Base-by-base conservation (phyloP, 1,140 invertebrate genomes). In the Drosophila insularis region DNA sequence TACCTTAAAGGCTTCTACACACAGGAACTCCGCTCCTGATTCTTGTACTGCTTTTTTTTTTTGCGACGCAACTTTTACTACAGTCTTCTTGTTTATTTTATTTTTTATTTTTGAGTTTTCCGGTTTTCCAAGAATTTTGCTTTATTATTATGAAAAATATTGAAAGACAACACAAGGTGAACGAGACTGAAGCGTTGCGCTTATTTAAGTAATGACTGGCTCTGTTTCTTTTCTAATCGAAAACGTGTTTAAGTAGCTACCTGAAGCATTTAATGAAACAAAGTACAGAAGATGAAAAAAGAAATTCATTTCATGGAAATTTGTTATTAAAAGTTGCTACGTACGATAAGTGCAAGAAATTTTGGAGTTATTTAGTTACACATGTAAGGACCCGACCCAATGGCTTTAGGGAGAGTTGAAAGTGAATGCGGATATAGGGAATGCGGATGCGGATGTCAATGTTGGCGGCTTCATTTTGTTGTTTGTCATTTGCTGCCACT, bases 231-330 rank as follows among this genome's bases (percentile, higher is more conserved):
- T 21, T 75, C 79, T 90, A 90, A 90, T 90, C 87, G 86, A 90
- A 90, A 90, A 90, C 86, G 86, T 90, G 87, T 90, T 90, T 82
- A 90, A 90, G 81, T 90, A 82, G 81, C 87, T 74, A 80, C 71
- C 76, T 74, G 73, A 64, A 80, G 86, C 77, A 90, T 87, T 87
- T 81, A 68, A 89, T 87, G 81, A 86, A 73, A 78, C 67, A 59
- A 71, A 79, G 76, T 72, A 75, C 80, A 72, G 86, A 71, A 37
- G 1, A 37, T 11, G 10, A 19, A 50, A 21, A 10, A 21, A 46
- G 27, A 19, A 40, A 58, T 14, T 19, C 55, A 4, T 62, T 37
- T 37, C 46, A 55, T 17, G 50, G 17, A n/a, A 54, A 46, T 23
- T 10, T 40, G 13, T 37, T 19, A 53, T 46, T 40, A 39, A 65